Conservation (phyloP, 2,888 invertebrate genomes). For the Latheticus oryzae region DNA sequence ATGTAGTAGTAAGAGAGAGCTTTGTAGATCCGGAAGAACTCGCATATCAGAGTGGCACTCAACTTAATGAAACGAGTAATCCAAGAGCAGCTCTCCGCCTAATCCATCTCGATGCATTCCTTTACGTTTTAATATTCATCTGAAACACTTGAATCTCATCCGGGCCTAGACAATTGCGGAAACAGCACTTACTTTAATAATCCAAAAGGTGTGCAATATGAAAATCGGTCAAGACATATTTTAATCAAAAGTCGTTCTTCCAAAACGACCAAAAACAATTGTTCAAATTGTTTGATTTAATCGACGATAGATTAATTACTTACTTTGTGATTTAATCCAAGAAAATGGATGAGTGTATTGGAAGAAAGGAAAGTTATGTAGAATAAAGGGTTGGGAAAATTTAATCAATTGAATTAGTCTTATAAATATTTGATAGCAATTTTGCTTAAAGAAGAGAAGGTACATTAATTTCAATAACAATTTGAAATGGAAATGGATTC, state of each 20-base stretch:
- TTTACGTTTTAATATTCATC: conserved; percentile 66
- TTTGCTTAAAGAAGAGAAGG: conserved; percentile 52
- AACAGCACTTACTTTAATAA: conserved; percentile 62
- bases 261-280: conserved; percentile 15
- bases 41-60: conserved; percentile 67
- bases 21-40: conserved; percentile 59
- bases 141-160: conserved; percentile 61
- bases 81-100: conserved; percentile 65
- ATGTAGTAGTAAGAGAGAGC: conserved; percentile 54
- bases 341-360: conserved; percentile 29
- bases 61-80: conserved; percentile 71
- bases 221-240: conserved; percentile 22
- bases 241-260: conserved; percentile 11
- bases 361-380: conserved; percentile 31
- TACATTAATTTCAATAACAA: conserved; percentile 58
- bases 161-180: conserved; percentile 62
- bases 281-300: conserved; percentile 24
- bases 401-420: conserved; percentile 54
- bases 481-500: conserved; percentile 60
- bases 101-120: conserved; percentile 66
- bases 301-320: conserved; percentile 35
- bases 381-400: conserved; percentile 32
- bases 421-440: conserved; percentile 57
- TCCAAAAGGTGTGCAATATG: conserved; percentile 31
- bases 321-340: conserved; percentile 37